Conservation (phyloP, 2,797 vertebrate genomes). For the Macroramphosus scolopax region DNA sequence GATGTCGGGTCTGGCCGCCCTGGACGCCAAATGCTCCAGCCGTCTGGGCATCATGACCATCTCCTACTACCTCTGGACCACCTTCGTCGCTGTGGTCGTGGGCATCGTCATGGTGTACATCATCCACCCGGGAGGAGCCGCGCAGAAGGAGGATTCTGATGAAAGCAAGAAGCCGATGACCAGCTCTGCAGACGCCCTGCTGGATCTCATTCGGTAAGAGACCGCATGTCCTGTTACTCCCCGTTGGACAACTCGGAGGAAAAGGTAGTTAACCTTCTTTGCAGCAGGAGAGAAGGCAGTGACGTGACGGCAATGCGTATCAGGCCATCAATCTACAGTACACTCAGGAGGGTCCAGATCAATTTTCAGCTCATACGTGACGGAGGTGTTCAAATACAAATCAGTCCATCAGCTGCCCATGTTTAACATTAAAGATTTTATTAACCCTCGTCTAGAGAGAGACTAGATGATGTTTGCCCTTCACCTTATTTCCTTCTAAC, state of each 20-base stretch:
- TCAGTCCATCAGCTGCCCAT: too few species aligned
- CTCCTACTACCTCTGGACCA: slow-evolving; percentile 99
- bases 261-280: background rate
- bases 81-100: slow-evolving; percentile 94
- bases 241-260: background rate
- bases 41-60: slow-evolving; percentile 95
- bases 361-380: too few species aligned
- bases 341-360: too few species aligned
- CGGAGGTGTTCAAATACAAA: too few species aligned
- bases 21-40: slow-evolving; percentile 97
- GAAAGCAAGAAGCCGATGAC: slow-evolving; percentile 92
- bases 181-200: slow-evolving; percentile 95
- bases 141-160: slow-evolving; percentile 91
- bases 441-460: too few species aligned
- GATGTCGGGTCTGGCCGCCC: slow-evolving; percentile 95
- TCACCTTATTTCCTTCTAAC: too few species aligned
- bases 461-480: too few species aligned
- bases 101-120: slow-evolving; percentile 97
- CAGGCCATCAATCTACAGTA: too few species aligned
- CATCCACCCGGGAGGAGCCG: slow-evolving; percentile 94
- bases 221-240: too few species aligned
- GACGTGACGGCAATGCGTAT: too few species aligned
- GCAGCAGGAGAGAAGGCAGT: too few species aligned
- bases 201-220: slow-evolving; percentile 93
- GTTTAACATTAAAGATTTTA: too few species aligned